Conservation (phyloP, 1,140 invertebrate genomes). For the Bactericera cockerelli region DNA sequence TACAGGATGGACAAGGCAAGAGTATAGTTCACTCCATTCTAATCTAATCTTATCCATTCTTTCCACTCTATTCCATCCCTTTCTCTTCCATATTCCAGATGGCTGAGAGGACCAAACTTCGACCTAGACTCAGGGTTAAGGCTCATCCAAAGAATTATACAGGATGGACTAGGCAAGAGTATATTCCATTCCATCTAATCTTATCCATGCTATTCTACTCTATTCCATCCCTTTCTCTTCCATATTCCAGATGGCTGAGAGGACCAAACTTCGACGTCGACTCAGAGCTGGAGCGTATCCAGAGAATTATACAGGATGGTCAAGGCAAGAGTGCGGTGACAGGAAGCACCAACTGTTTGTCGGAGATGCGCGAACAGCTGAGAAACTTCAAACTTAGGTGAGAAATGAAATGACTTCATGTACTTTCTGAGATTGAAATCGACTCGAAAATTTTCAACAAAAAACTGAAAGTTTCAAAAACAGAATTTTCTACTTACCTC, state of each 20-base stretch:
- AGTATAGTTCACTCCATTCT: too few species aligned
- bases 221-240: too few species aligned
- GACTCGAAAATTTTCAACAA: too few species aligned
- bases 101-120: constrained; percentile 44
- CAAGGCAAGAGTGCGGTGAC: not conserved
- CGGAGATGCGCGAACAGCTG: not conserved
- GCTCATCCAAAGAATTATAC: constrained; percentile 35
- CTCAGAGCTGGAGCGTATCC: constrained; percentile 34
- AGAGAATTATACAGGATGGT: constrained; percentile 34
- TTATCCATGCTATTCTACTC: too few species aligned
- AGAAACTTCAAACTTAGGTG: not conserved
- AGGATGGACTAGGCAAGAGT: constrained; percentile 26
- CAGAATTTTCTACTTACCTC: too few species aligned
- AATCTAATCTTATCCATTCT: too few species aligned
- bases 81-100: too few species aligned
- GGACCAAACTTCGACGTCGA: constrained; percentile 46
- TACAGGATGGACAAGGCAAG: constrained; percentile 29
- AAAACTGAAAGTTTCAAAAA: too few species aligned
- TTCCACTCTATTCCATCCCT: too few species aligned
- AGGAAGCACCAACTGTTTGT: not conserved
- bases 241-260: constrained; percentile 35
- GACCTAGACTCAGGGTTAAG: constrained; percentile 39
- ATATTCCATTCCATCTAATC: too few species aligned
- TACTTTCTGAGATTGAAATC: too few species aligned
- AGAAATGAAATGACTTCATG: too few species aligned